Evolutionary conservation across 2,113 vertebrate species (phyloP), one percentile per base, ranked within the genome.

Genomic region (Semicossyphus pulcher): DNA sequence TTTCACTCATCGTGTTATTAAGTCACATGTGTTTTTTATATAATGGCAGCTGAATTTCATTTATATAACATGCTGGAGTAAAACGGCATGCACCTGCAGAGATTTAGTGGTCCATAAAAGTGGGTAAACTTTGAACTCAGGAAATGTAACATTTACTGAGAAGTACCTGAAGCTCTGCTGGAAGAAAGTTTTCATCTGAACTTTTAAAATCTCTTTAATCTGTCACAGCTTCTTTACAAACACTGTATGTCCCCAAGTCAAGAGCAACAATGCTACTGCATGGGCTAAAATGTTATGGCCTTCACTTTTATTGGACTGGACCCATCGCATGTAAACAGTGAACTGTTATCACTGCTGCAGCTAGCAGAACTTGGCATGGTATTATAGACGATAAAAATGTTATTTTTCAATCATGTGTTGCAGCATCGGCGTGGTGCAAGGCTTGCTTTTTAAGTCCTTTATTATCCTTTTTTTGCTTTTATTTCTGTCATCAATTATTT

Each of bases 1-100:
- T 23, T 36, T 3, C 7, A 16, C 12, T 8, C 28, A 7, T 37
- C 7, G 7, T 52, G 28, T n/a, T 34, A 51, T 31, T 23, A 31
- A 23, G 41, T 4, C 2, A 29, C 44, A 31, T 59, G 54, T 37
- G 49, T 47, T 42, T 28, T 71, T 52, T 14, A 34, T 34, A 36
- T 53, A 28, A 21, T 12, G 58, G 41, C 20, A 59, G 36, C 34
- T 41, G 56, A 53, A n/a, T 62, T 72, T 34, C 4, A 21, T 44
- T 53, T 45, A 26, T 37, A 32, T 60, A 56, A 37, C 32, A 47
- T 48, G 8, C 25, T 63, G 39, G 15, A 79, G 48, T 28, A 14
- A 56, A 78, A 58, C 18, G 18, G 18, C 3, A 6, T 72, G 23
- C 68, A 78, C 59, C 63, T 78, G 70, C 54, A 18, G 10, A 11